Conservation (phyloP, 2,113 vertebrate genomes). For the Epinephelus fuscoguttatus region DNA sequence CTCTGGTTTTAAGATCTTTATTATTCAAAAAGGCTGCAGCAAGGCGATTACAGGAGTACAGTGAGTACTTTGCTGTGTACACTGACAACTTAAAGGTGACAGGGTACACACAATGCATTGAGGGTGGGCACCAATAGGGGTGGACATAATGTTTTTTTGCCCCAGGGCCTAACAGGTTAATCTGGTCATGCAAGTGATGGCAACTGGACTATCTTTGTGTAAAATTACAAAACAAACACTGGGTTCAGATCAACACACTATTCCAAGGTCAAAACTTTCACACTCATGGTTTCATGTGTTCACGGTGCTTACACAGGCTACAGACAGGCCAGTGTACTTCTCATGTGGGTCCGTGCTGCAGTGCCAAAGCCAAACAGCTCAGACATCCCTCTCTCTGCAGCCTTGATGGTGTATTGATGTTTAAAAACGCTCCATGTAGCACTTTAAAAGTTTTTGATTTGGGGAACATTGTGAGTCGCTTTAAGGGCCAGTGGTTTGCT, state of each 20-base stretch:
- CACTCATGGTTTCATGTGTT: not conserved
- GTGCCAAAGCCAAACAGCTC: not conserved
- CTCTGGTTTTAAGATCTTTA: not conserved
- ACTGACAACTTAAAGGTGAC: not conserved
- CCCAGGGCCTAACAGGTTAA: not conserved
- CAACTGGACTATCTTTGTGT: not conserved
- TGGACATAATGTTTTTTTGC: not conserved
- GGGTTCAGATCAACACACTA: not conserved
- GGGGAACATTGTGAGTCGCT: not conserved
- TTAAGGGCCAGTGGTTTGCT: not conserved
- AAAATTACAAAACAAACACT: not conserved
- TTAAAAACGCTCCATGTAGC: constrained; percentile 30
- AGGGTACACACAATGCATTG: not conserved
- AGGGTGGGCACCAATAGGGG: not conserved
- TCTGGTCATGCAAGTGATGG: not conserved
- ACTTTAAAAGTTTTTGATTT: constrained; percentile 21
- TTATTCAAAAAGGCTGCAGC: not conserved
- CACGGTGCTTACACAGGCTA: not conserved
- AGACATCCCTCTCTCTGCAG: not conserved
- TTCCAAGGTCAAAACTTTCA: not conserved
- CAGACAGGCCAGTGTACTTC: not conserved
- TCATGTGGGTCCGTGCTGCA: not conserved
- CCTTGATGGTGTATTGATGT: not conserved
- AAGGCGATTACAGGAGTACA: not conserved
- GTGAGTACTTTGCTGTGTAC: not conserved